Evolutionary conservation across 1,140 invertebrate genomes (phyloP).

Genomic region (Ptiloglossa arizonensis): DNA sequence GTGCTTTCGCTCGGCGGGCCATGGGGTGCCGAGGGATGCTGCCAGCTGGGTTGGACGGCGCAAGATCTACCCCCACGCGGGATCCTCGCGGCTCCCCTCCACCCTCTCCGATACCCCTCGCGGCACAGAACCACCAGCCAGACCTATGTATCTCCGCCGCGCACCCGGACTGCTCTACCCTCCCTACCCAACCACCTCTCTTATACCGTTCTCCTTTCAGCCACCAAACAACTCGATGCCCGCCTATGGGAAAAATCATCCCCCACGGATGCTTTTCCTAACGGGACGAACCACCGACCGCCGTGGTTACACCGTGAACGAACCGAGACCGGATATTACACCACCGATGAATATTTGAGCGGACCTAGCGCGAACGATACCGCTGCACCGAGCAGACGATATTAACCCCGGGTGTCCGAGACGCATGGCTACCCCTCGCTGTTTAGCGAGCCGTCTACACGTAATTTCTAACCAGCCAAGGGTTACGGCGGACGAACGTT

Average conservation of each 20-base stretch:
- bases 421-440: neutral
- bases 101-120: constrained; percentile 39
- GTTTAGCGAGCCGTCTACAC: neutral
- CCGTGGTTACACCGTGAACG: too few relatives aligned
- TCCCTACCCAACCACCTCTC: neutral
- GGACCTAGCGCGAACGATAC: constrained; percentile 1
- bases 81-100: constrained; percentile 44
- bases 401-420: too few relatives aligned
- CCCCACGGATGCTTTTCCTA: neutral
- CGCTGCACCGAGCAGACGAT: too few relatives aligned
- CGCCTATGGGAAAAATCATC: constrained; percentile 49
- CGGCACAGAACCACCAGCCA: constrained; percentile 39
- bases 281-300: too few relatives aligned
- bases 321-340: constrained; percentile 29
- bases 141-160: constrained; percentile 56
- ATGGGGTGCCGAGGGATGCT: constrained; percentile 76
- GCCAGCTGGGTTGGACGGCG: constrained; percentile 77
- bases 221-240: constrained; percentile 57
- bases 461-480: too few relatives aligned
- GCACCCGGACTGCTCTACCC: constrained; percentile 19
- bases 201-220: constrained; percentile 15
- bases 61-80: constrained; percentile 77
- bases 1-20: constrained; percentile 65
- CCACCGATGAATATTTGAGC: constrained; percentile 39
- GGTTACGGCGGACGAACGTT: too few relatives aligned